Conservation (phyloP, 2,113 vertebrate genomes). For the Aegithalos caudatus region DNA sequence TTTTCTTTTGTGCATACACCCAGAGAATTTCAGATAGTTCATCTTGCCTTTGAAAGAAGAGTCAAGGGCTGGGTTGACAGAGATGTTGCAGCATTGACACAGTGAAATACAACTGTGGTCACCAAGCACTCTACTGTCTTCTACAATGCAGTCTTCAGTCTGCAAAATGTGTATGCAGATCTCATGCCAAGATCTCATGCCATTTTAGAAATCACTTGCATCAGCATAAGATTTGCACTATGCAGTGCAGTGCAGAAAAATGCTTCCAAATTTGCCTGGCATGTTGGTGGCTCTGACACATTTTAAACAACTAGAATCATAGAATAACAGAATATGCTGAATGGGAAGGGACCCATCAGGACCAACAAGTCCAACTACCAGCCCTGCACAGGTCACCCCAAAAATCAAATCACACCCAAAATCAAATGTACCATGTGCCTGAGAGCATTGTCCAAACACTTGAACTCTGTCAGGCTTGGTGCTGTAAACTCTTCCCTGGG, state of each 20-base stretch:
- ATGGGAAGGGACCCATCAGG: not conserved
- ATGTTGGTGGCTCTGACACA: not conserved
- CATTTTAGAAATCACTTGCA: not conserved
- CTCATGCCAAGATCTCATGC: not conserved
- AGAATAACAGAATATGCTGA: not conserved
- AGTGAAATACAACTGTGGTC: not conserved
- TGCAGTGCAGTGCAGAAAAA: not conserved
- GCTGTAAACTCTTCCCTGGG: not conserved
- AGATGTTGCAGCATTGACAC: not conserved
- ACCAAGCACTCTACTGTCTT: not conserved
- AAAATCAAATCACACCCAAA: not conserved
- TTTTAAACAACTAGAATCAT: not conserved
- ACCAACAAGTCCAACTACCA: not conserved
- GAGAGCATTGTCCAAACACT: not conserved
- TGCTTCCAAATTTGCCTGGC: not conserved
- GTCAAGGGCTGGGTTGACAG: not conserved
- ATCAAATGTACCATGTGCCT: not conserved
- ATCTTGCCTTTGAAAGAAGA: not conserved
- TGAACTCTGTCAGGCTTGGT: not conserved
- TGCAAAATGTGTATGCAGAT: not conserved
- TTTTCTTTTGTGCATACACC: not conserved
- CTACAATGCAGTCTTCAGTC: not conserved
- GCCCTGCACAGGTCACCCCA: not conserved
- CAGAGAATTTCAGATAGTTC: not conserved
- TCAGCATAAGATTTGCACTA: not conserved